Evolutionary conservation across 2,888 invertebrate genomes (phyloP).

Genomic region (Cyaniris semiargus): DNA sequence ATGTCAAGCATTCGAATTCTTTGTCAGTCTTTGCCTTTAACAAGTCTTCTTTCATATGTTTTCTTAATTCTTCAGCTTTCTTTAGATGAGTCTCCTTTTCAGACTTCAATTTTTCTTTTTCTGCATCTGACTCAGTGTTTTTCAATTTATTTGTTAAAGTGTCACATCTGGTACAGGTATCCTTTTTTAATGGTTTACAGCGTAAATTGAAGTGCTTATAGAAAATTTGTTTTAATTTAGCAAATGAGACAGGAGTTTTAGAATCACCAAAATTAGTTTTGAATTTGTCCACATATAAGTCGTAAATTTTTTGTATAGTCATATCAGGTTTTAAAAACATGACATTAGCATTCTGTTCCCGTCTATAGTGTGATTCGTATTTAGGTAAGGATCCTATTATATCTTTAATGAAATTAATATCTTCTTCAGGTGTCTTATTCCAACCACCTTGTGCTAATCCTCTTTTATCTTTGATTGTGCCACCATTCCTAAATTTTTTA

Average conservation of each 20-base stretch:
- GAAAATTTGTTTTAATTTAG: slow-evolving; percentile 26
- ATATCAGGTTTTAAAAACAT: slow-evolving; percentile 21
- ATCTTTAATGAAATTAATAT: slow-evolving; percentile 24
- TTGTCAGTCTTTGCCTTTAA: slow-evolving; percentile 22
- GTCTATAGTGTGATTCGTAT: slow-evolving; percentile 27
- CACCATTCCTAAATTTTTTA: slow-evolving; percentile 25
- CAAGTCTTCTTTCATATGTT: slow-evolving; percentile 26
- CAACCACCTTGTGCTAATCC: slow-evolving; percentile 27
- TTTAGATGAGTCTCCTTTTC: slow-evolving; percentile 13
- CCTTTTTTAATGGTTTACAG: slow-evolving; percentile 25
- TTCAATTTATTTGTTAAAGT: slow-evolving; percentile 23
- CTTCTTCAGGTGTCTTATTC: slow-evolving; percentile 29
- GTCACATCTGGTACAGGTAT: slow-evolving; percentile 29
- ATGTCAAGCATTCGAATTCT: slow-evolving; percentile 26
- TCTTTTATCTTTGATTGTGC: slow-evolving; percentile 24
- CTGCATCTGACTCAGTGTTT: slow-evolving; percentile 5
- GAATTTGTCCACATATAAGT: slow-evolving; percentile 21
- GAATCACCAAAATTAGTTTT: slow-evolving; percentile 11
- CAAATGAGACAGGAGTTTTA: slow-evolving; percentile 1
- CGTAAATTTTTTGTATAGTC: slow-evolving; percentile 21
- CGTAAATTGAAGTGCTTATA: slow-evolving; percentile 22
- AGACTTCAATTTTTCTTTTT: slow-evolving; percentile 1
- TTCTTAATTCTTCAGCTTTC: slow-evolving; percentile 21
- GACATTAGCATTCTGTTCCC: slow-evolving; percentile 21
- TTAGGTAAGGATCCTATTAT: slow-evolving; percentile 12